Evolutionary conservation across 2,113 vertebrate genomes (phyloP), one percentile per base, ranked within the genome.

Genomic region (Callionymus lyra): DNA sequence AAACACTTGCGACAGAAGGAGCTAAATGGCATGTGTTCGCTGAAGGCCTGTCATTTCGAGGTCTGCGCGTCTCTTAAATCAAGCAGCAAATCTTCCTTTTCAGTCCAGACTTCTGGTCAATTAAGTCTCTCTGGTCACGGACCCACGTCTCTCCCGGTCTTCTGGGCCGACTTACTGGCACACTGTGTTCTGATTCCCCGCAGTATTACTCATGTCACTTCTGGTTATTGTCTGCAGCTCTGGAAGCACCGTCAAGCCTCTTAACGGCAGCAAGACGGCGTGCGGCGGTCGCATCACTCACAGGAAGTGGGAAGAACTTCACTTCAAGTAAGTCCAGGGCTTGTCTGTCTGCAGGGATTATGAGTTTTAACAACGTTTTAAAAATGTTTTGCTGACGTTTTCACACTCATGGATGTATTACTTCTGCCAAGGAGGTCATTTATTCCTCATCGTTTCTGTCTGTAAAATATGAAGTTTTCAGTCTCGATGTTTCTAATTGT

Each of bases 231-330:
- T 56, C 33, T 45, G 13, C 74, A 82, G 80, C 42, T 77, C 64
- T 17, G 44, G 57, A 33, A 46, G 62, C 50, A 61, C 49, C 57
- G 64, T 47, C 52, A 79, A 68, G 66, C 15, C 52, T 65, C 56
- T 41, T 13, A 55, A 52, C 47, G 57, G 59, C 34, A 72, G 60
- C 63, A 76, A 70, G 52, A 55, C 56, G 4, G 17, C 56, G n/a
- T 86, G 84, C 48, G 60, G 67, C 17, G 59, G 60, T 36, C 72
- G 62, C 60, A 32, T 60, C 32, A 65, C 57, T 16, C 59, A 74
- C 47, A 79, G 74, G 52, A 86, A 83, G 54, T 84, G 82, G 82
- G 75, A 81, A 52, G 72, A 61, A 49, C 79, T 85, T 18, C 56
- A 82, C 51, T 70, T 83, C 12, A 84, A 82, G 85, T 86, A 65